A percentile compares a stretch with the other conserved stretches of the same genome.
phyloP scores from a whole-genome alignment of 2,888 invertebrate species.

The Apamea crenata region DNA sequence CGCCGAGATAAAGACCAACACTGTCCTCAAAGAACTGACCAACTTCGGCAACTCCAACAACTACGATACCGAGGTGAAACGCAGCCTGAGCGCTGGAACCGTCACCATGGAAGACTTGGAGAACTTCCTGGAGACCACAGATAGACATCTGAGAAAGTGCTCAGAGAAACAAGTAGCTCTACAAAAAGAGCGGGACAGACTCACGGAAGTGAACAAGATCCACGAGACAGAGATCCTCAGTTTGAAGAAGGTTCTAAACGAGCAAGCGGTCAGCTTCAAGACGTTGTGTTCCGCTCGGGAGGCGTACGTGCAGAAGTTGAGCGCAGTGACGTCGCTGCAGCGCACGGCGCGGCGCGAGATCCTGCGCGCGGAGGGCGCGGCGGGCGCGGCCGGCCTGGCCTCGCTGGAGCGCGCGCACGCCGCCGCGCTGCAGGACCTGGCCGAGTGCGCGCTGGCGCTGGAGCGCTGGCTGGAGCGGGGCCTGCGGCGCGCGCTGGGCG shows the following conservation, averaged over 20 bases:
- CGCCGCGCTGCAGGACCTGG: conserved; percentile 84
- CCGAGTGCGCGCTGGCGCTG: conserved; percentile 83
- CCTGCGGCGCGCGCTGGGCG: conserved; percentile 75
- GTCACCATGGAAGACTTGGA: conserved; percentile 87
- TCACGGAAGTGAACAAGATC: conserved; percentile 83
- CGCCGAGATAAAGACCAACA: conserved; percentile 85
- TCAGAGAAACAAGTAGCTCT: conserved; percentile 82
- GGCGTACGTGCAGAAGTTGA: conserved; percentile 83
- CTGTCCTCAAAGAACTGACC: conserved; percentile 84
- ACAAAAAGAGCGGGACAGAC: conserved; percentile 84
- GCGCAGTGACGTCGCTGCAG: conserved; percentile 81
- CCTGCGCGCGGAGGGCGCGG: conserved; percentile 77
- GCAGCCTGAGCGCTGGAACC: conserved; percentile 80
- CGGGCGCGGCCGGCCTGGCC: conserved; percentile 78
- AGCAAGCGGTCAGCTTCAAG: conserved; percentile 83
- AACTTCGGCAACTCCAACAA: conserved; percentile 82
- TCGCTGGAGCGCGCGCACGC: conserved; percentile 83
- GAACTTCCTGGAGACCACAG: conserved; percentile 87
- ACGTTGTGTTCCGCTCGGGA: conserved; percentile 84
- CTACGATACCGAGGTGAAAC: conserved; percentile 79
- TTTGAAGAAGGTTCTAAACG: conserved; percentile 84
- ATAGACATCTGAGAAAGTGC: conserved; percentile 82
- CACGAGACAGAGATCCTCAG: conserved; percentile 86
- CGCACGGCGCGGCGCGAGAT: conserved; percentile 85
- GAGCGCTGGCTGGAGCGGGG: conserved; percentile 84